Evolutionary conservation across 2,797 vertebrate species (phyloP), one percentile per base, ranked within the genome.

Genomic region (Otus scops): DNA sequence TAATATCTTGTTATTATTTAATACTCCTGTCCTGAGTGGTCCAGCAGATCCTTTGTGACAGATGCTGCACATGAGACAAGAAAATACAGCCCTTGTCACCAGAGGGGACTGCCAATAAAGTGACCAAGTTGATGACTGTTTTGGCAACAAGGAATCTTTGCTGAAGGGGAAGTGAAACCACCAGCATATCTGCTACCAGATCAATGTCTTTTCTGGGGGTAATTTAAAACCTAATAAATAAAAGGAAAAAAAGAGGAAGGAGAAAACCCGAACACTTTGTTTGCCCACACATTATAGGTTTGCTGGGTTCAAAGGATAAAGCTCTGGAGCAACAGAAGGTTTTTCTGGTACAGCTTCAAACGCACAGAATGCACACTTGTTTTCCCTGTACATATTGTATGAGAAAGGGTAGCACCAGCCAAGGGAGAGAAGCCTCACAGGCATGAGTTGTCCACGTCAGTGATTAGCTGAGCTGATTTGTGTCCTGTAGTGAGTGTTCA

Each of bases 401-500:
- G 63, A 84, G 39, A 53, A 81, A 79, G 23, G 23, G 56, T 14
- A 70, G 71, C 54, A 36, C 38, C 5, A 71, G 69, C 56, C 20
- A 57, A 41, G 36, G 68, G 17, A 85, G 74, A 64, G 64, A 67
- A 86, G 74, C 45, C 47, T 13, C 8, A 50, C 69, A 64, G 78
- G 38, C 69, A 76, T 9, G 32, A 83, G 51, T 32, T 89, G 48
- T 74, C 79, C 43, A 13, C 2, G 4, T 32, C 68, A 65, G 38
- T 67, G 85, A 94, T 86, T 43, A 95, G 76, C 70, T 69, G 88
- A 94, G 54, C 74, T 83, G 68, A 96, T 85, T 79, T 63, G 63
- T 81, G 39, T 81, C 73, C 75, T 77, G 67, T 83, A 82, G 64
- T 14, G 5, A 80, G 48, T 18, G 56, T n/a, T 93, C 81, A 76